These are phyloP conservation scores for Prochilodus magdalenae DNA, from an alignment of 2,113 vertebrate genomes.

Conservation along the genomic window DNA sequence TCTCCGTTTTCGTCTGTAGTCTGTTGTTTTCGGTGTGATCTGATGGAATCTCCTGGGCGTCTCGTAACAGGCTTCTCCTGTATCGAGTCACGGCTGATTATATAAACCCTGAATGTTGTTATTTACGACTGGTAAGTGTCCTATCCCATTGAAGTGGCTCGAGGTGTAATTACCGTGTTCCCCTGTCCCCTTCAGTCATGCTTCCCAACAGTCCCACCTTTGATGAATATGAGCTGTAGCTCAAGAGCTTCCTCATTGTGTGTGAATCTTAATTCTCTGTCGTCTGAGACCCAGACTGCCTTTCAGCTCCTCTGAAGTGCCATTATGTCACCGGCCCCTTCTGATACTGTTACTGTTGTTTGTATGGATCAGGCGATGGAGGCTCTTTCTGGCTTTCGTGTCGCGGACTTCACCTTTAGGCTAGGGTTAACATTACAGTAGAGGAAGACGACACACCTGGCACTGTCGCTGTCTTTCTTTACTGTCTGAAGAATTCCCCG, in stretches of 20 bases:
- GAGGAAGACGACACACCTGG: constrained; percentile 23
- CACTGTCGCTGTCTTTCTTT: constrained; percentile 27
- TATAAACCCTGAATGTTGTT: constrained; percentile 22
- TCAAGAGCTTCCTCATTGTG: constrained; percentile 30
- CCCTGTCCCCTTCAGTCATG: constrained; percentile 66
- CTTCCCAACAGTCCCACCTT: constrained; percentile 65
- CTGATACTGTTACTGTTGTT: constrained; percentile 36
- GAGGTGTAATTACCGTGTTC: constrained; percentile 76
- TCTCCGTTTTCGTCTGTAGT: constrained; percentile 23
- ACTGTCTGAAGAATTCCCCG: constrained; percentile 17
- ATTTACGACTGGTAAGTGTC: constrained; percentile 23
- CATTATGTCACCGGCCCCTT: constrained; percentile 24
- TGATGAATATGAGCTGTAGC: constrained; percentile 49
- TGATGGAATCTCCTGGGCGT: constrained; percentile 35
- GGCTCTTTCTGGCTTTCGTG: background rate
- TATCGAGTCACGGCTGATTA: constrained; percentile 30
- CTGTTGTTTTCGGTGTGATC: constrained; percentile 11
- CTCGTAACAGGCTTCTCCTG: constrained; percentile 23
- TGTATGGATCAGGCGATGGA: background rate
- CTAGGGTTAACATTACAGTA: constrained; percentile 9
- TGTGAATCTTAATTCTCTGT: constrained; percentile 20
- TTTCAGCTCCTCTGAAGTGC: constrained; percentile 14
- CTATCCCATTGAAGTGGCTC: constrained; percentile 71
- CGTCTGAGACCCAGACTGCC: background rate
- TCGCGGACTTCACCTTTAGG: constrained; percentile 17